phyloP scores from a whole-genome alignment of 2,888 invertebrate species.

The Entomobrya multifasciata region DNA sequence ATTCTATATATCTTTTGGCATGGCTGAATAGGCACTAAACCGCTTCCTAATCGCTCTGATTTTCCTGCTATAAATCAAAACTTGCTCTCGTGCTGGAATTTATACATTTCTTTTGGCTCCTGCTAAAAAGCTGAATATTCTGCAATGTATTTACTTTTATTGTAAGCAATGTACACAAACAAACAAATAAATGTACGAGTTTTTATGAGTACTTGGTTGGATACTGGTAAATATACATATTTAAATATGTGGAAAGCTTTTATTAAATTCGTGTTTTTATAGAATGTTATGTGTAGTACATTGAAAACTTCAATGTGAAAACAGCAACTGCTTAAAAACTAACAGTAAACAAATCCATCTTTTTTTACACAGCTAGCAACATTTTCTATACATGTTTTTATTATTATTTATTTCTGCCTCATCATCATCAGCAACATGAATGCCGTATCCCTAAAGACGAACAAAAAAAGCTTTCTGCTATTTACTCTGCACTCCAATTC shows the following conservation, averaged over 20 bases:
- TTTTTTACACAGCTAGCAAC: neutral
- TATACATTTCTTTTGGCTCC: slow-evolving; percentile 24
- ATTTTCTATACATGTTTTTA: slow-evolving; percentile 26
- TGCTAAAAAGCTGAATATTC: neutral
- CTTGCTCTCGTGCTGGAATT: slow-evolving; percentile 70
- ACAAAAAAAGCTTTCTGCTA: neutral
- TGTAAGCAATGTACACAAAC: slow-evolving; percentile 1
- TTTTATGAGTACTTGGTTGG: too few species aligned
- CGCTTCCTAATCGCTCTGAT: slow-evolving; percentile 76
- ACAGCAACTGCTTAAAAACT: neutral
- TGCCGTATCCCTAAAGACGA: slow-evolving; percentile 34
- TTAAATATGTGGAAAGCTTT: slow-evolving; percentile 11
- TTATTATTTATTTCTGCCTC: slow-evolving; percentile 19
- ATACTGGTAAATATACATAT: too few species aligned
- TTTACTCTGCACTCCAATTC: neutral
- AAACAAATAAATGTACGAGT: too few species aligned
- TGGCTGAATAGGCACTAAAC: slow-evolving; percentile 73
- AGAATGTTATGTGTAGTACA: too few species aligned
- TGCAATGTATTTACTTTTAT: neutral
- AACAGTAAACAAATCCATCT: neutral
- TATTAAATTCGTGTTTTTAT: too few species aligned
- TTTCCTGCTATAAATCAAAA: slow-evolving; percentile 77
- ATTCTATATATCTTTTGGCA: slow-evolving; percentile 63
- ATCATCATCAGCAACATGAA: too few species aligned
- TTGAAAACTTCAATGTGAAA: too few species aligned